Evolutionary conservation across 1,140 invertebrate genomes (phyloP), one percentile per base, ranked within the genome.

Genomic region (Cheumatopsyche charites): DNA sequence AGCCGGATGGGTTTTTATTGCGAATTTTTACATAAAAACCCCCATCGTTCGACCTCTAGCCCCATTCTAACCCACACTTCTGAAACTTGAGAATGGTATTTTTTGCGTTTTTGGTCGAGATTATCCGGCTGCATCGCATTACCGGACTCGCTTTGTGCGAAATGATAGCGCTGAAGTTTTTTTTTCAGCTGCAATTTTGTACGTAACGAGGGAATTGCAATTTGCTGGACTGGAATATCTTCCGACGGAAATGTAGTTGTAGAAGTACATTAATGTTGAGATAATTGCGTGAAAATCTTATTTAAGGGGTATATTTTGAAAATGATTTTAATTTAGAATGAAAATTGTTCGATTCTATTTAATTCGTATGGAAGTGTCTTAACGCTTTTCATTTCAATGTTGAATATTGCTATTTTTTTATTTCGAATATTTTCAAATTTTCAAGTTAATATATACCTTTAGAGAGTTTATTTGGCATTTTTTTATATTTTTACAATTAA

Each of bases 11-110:
- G 55, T 25, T 58, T 58, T 58, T 58, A 58, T 58, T 58, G 55
- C 25, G 55, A 58, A 58, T 58, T 58, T 58, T 58, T 58, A 23
- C 55, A 58, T 58, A 58, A 58, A 58, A 58, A 25, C 17, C 55
- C 23, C 23, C 55, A 25, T 58, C 3, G 3, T 36, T 36, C 29
- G 29, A 36, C 29, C 29, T n/a, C 29, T 3, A 3, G 29, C 29
- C 9, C 29, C 29, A 36, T 36, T 36, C 29, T 3, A 36, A 36
- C 43, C 43, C 43, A 47, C 5, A 6, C 43, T 12, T 58, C 21
- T 12, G 19, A 5, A 3, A 7, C 19, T 23, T 12, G 25, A 23
- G 21, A 58, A 23, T 25, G 13, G 55, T 58, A 25, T 58, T 58
- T 23, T 36, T 36, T 36, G 9, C 9, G 3, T 36, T 36, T 36